These are phyloP conservation scores for Sinocyclocheilus anshuiensis DNA, from an alignment of 2,113 vertebrate species.

Conservation along the genomic window DNA sequence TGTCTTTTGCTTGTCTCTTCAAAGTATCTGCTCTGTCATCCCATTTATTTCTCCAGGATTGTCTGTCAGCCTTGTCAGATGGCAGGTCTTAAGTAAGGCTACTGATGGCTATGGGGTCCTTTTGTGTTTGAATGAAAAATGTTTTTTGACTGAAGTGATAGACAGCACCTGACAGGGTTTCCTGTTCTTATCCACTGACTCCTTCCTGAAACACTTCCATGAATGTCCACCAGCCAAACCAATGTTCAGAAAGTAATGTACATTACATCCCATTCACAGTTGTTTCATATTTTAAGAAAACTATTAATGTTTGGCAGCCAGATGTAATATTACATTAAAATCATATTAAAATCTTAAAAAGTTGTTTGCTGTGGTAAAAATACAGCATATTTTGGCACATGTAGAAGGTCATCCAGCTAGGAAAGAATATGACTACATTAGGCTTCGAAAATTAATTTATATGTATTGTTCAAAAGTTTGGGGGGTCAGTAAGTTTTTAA, in stretches of 20 bases:
- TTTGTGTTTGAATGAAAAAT: constrained; percentile 24
- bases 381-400: neutral
- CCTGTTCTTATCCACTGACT: neutral
- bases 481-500: neutral
- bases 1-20: constrained; percentile 36
- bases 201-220: neutral
- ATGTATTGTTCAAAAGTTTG: neutral
- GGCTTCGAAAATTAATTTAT: no score
- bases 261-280: neutral
- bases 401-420: neutral
- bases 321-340: neutral
- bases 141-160: constrained; percentile 4
- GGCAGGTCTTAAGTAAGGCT: constrained; percentile 13
- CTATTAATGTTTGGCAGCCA: neutral
- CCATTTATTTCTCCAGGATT: constrained; percentile 34
- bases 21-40: constrained; percentile 16
- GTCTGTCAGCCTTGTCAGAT: constrained; percentile 28
- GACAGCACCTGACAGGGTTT: constrained; percentile 11
- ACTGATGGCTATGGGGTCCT: neutral
- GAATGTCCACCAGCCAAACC: neutral
- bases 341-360: neutral
- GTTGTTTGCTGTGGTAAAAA: neutral
- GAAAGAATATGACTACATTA: no score
- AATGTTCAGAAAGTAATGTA: neutral
- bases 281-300: neutral